Base-by-base conservation (phyloP, 2,797 vertebrate genomes). In the Toxotes lorentzi region DNA sequence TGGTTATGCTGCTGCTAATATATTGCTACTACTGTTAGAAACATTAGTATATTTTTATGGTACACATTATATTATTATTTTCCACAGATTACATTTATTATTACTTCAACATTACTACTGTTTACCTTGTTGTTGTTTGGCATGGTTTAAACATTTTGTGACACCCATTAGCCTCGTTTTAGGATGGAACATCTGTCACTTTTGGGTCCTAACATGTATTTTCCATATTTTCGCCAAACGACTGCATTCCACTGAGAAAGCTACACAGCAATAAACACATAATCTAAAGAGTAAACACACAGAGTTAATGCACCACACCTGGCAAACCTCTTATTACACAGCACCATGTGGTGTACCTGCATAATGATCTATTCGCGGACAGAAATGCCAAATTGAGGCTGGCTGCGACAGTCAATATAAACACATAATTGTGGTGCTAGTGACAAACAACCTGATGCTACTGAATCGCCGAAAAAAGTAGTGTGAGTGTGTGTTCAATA, bases 271-370 rank as follows among this genome's bases (percentile, higher is more conserved):
- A 38, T 78, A 69, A 78, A 76, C 65, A 78, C 38, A 7, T 40
- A 57, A 73, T 50, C 14, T 70, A 58, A 70, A 73, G 21, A 41
- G 70, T 16, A 58, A 13, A 60, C 34, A 41, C 32, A 47, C 34
- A 35, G 30, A 48, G 34, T 68, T 80, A 82, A 83, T 79, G 7
- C 19, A n/a, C 12, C 24, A 65, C 82, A 88, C 79, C 76, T 85
- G 84, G 82, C 85, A 83, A 61, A 69, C 51, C 41, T 70, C 47
- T 65, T 81, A 68, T 79, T 74, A 64, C n/a, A 59, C 51, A 50
- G 53, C 70, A 77, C 64, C 81, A 76, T 80, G 81, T 79, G 67
- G 74, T 21, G 34, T 69, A 73, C 41, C 53, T 80, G 40, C 48
- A 53, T 80, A 82, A 84, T 79, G 62, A 78, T 77, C 61, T 35